phyloP scores from a whole-genome alignment of 2,888 invertebrate genomes.

The Cosmorhoe ocellata region DNA sequence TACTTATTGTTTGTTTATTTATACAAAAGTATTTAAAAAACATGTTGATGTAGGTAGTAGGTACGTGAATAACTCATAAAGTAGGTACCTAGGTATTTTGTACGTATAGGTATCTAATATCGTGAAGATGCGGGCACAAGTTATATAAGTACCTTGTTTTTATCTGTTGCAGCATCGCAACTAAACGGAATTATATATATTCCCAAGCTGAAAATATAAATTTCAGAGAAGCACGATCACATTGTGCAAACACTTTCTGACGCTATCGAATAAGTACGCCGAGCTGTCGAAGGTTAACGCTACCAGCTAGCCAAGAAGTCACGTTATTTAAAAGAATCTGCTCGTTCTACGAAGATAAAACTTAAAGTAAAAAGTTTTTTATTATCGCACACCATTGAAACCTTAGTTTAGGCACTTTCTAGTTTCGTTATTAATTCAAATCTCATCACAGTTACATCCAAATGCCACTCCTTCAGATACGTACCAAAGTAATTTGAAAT shows the following conservation, averaged over 20 bases:
- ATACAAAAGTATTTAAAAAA: too few relatives aligned
- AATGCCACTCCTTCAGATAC: not conserved
- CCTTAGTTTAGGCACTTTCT: not conserved
- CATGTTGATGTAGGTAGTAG: too few relatives aligned
- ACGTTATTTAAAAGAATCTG: conserved; percentile 11
- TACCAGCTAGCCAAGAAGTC: conserved; percentile 17
- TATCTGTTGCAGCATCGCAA: conserved; percentile 12
- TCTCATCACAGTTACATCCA: not conserved
- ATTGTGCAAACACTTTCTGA: conserved; percentile 24
- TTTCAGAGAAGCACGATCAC: conserved; percentile 27
- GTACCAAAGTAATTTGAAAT: conserved; percentile 1
- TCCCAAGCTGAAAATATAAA: conserved; percentile 31
- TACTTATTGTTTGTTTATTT: too few relatives aligned
- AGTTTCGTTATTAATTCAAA: too few relatives aligned
- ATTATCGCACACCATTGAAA: not conserved
- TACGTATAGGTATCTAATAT: too few relatives aligned
- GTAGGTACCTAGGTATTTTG: too few relatives aligned
- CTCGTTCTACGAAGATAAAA: not conserved
- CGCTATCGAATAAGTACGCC: conserved; percentile 20
- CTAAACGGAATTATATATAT: too few relatives aligned
- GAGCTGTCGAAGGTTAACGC: conserved; percentile 17
- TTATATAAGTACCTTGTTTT: too few relatives aligned
- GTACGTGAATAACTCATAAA: too few relatives aligned
- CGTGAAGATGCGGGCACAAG: too few relatives aligned
- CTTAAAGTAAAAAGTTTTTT: not conserved